These are phyloP conservation scores for Gadus macrocephalus DNA, from an alignment of 2,113 vertebrate genomes.

Conservation along the genomic window DNA sequence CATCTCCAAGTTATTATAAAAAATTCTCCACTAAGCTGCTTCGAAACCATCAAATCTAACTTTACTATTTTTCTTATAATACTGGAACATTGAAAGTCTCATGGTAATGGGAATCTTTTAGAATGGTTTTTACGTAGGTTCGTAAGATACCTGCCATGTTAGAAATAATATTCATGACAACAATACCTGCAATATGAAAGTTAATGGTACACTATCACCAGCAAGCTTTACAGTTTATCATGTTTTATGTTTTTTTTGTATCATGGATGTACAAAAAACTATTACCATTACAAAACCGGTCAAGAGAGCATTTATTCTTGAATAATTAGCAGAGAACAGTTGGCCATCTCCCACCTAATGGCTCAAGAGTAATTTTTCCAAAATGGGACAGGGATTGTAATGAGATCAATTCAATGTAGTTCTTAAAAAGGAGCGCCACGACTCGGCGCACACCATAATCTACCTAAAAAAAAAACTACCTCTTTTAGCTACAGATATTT, in stretches of 20 bases:
- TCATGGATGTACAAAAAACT: constrained; percentile 25
- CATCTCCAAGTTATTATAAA: constrained; percentile 20
- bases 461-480: constrained; percentile 68
- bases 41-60: constrained; percentile 26
- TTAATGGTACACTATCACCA: constrained; percentile 68
- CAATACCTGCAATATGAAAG: constrained; percentile 51
- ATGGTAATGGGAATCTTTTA: constrained; percentile 20
- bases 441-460: constrained; percentile 73
- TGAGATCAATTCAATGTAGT: constrained; percentile 66
- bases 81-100: constrained; percentile 40
- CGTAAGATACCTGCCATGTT: constrained; percentile 10
- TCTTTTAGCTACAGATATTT: constrained; percentile 75
- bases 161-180: constrained; percentile 35
- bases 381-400: constrained; percentile 65
- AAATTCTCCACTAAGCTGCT: constrained; percentile 36
- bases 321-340: constrained; percentile 20
- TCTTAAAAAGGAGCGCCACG: constrained; percentile 66
- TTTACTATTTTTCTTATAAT: constrained; percentile 32
- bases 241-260: constrained; percentile 45
- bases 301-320: constrained; percentile 30
- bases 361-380: constrained; percentile 31
- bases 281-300: constrained; percentile 61
- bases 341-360: constrained; percentile 41
- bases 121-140: constrained; percentile 11
- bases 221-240: constrained; percentile 66